Evolutionary conservation across 2,888 invertebrate genomes (phyloP).

Genomic region (Hypselothyrea guttata): DNA sequence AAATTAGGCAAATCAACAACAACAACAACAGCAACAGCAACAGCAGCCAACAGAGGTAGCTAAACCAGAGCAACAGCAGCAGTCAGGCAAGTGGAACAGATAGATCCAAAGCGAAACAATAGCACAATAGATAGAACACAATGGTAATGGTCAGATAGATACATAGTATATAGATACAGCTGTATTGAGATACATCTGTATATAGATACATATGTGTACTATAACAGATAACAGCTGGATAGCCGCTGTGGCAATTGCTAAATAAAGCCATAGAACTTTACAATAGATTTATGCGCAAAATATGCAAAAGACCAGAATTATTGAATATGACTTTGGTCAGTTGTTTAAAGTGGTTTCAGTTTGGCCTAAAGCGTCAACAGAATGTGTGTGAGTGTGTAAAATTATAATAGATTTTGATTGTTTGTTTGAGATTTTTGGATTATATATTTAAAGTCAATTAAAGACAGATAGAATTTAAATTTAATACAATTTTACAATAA

Average conservation of each 20-base stretch:
- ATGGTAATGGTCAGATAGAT: constrained; percentile 23
- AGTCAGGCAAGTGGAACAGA: constrained; percentile 57
- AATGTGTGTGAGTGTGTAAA: not conserved
- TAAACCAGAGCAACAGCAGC: constrained; percentile 41
- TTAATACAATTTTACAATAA: too few relatives aligned
- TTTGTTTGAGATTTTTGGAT: too few relatives aligned
- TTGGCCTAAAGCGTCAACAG: not conserved
- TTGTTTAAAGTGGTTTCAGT: constrained; percentile 2
- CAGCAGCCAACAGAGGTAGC: constrained; percentile 38
- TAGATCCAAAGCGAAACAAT: constrained; percentile 25
- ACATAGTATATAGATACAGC: constrained; percentile 3
- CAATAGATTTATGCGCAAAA: constrained; percentile 33
- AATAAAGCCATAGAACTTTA: constrained; percentile 42
- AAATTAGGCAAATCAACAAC: constrained; percentile 74
- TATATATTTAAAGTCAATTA: too few relatives aligned
- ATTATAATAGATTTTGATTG: too few relatives aligned
- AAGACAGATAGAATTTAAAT: too few relatives aligned
- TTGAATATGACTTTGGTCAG: constrained; percentile 22
- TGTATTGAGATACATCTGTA: not conserved
- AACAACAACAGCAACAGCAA: constrained; percentile 24
- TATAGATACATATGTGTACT: constrained; percentile 3
- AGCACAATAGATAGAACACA: constrained; percentile 12
- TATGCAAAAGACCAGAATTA: constrained; percentile 25
- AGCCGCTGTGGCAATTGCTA: constrained; percentile 29
- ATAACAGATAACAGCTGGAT: constrained; percentile 2